Conservation (phyloP, 2,797 vertebrate genomes). For the Lerista edwardsae region DNA sequence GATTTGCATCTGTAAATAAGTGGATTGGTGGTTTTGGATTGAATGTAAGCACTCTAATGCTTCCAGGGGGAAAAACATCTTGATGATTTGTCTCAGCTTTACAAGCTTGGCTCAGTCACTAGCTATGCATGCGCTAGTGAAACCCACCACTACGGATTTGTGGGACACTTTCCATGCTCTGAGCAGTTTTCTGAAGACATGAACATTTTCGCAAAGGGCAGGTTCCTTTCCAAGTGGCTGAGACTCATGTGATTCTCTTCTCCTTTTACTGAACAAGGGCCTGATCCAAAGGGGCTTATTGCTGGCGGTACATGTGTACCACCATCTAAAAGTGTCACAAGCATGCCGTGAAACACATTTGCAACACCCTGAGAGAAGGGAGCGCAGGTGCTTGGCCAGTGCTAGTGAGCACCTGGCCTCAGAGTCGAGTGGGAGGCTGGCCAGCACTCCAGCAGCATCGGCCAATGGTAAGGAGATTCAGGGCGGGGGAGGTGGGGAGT, state of each 20-base stretch:
- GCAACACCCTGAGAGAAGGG: no score
- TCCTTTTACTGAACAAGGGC: neutral
- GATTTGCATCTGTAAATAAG: constrained; percentile 17
- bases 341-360: no score
- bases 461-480: no score
- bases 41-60: neutral
- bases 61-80: neutral
- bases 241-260: neutral
- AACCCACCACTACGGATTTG: neutral
- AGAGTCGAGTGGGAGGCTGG: no score
- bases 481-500: no score
- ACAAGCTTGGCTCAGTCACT: neutral
- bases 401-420: no score
- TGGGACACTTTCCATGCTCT: neutral
- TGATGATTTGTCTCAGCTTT: neutral
- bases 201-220: neutral
- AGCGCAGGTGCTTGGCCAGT: no score
- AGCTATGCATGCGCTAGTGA: neutral
- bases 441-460: no score
- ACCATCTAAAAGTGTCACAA: no score
- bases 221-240: neutral
- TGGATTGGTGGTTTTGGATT: neutral
- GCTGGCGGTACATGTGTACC: no score
- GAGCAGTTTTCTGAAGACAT: neutral
- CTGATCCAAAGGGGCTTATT: no score